phyloP scores from a whole-genome alignment of 2,113 vertebrate species.

The Pampusana beccarii region DNA sequence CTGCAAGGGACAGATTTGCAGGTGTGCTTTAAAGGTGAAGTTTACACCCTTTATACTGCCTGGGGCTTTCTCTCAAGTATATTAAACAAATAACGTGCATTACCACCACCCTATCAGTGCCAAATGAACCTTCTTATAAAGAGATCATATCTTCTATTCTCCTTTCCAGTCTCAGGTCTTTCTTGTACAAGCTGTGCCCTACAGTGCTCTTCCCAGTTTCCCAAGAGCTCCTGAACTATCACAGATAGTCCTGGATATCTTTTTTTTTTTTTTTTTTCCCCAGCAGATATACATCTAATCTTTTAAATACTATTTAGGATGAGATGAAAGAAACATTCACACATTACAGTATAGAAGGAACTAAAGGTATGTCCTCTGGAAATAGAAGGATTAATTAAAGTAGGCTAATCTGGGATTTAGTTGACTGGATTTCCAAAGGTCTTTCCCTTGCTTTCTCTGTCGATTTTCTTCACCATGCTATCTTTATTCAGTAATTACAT shows the following conservation, averaged over 20 bases:
- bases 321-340: neutral
- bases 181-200: neutral
- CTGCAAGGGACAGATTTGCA: neutral
- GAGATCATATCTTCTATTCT: neutral
- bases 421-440: conserved; percentile 54
- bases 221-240: neutral
- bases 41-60: neutral
- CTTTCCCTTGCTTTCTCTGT: conserved; percentile 50
- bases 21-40: neutral
- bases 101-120: neutral
- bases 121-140: neutral
- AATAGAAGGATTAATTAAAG: conserved; percentile 67
- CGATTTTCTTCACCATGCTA: conserved; percentile 50
- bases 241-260: neutral
- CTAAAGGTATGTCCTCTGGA: conserved; percentile 41
- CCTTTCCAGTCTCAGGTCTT: neutral
- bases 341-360: neutral
- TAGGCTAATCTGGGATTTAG: conserved; percentile 66
- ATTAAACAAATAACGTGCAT: neutral
- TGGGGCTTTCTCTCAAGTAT: neutral
- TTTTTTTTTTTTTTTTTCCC: neutral
- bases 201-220: neutral
- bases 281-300: neutral
- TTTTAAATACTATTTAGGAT: neutral
- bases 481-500: conserved; percentile 20